phyloP scores from a whole-genome alignment of 2,113 vertebrate genomes.

The Felis catus region F.catus_Fca126_mat1.0 CM031422.1:16551001-16551500 shows the following conservation, averaged over 20 bases:
- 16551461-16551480: too few species aligned
- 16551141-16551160: background rate
- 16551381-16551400: too few species aligned
- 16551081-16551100: background rate
- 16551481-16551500: too few species aligned
- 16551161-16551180: background rate
- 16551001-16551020: background rate
- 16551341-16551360: too few species aligned
- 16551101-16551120: too few species aligned
- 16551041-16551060: background rate
- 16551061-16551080: background rate
- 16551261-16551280: background rate
- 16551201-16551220: accelerated
- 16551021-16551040: background rate
- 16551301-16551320: too few species aligned
- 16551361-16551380: too few species aligned
- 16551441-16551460: too few species aligned
- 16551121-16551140: background rate
- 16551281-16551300: too few species aligned
- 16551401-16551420: too few species aligned
- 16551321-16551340: too few species aligned
- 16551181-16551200: background rate
- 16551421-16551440: too few species aligned
- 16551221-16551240: accelerated
- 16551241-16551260: background rate